phyloP scores from a whole-genome alignment of 1,140 invertebrate genomes.

The Drosophila ironensis region DNA sequence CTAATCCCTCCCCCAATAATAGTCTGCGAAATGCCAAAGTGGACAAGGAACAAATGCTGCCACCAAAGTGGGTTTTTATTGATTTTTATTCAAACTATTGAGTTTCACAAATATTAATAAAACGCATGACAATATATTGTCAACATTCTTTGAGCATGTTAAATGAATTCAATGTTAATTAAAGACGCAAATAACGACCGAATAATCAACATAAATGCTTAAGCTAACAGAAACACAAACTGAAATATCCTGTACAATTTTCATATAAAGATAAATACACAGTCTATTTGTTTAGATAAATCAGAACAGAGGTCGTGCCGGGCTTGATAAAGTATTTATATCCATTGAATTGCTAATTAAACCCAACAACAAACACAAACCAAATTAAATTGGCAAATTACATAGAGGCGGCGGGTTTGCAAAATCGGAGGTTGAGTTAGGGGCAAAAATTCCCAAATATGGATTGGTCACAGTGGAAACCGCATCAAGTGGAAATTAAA shows the following conservation, averaged over 20 bases:
- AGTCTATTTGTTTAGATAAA: conserved; percentile 6
- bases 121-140: too few relatives aligned
- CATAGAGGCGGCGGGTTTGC: conserved; percentile 4
- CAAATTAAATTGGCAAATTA: conserved; percentile 68
- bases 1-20: conserved; percentile 7
- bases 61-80: too few relatives aligned
- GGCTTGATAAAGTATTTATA: conserved; percentile 43
- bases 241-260: too few relatives aligned
- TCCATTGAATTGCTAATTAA: conserved; percentile 56
- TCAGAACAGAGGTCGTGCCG: neutral
- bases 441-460: neutral
- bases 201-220: too few relatives aligned
- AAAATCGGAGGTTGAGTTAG: too few relatives aligned
- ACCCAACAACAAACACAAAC: conserved; percentile 52
- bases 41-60: too few relatives aligned
- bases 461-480: conserved; percentile 19
- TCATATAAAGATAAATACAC: neutral
- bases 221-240: neutral
- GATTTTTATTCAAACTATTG: too few relatives aligned
- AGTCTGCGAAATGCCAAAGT: too few relatives aligned
- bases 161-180: too few relatives aligned
- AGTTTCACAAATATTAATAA: too few relatives aligned
- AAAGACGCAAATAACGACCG: too few relatives aligned
- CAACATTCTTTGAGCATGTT: too few relatives aligned
- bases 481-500: conserved; percentile 49